Conservation (phyloP, 2,888 invertebrate species). For the Liposcelis brunnea region DNA sequence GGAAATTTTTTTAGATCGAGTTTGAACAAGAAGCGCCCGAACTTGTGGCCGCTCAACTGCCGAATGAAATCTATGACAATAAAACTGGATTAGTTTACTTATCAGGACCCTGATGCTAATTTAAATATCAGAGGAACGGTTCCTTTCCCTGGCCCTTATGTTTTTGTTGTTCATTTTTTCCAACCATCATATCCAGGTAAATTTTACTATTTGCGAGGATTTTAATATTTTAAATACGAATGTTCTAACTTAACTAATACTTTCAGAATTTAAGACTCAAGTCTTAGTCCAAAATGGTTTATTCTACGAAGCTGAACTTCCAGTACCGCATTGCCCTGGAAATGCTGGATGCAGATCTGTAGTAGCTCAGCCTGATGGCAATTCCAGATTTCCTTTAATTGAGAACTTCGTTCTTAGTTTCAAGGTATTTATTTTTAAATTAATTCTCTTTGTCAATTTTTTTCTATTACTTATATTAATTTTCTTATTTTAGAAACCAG, state of each 20-base stretch:
- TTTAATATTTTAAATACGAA: not conserved
- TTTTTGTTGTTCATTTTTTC: constrained; percentile 84
- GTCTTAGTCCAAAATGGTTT: constrained; percentile 49
- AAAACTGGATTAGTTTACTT: constrained; percentile 55
- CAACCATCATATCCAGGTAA: constrained; percentile 73
- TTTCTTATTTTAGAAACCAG: constrained; percentile 28
- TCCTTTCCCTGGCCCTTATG: constrained; percentile 57
- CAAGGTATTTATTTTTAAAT: constrained; percentile 49
- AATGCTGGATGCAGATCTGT: constrained; percentile 78
- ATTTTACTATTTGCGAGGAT: too few relatives aligned
- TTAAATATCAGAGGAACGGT: constrained; percentile 63
- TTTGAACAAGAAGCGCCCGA: constrained; percentile 49
- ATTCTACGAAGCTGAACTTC: constrained; percentile 53
- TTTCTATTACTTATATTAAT: constrained; percentile 6
- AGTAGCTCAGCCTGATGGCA: constrained; percentile 48
- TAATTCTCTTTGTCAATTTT: constrained; percentile 7
- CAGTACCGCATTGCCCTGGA: constrained; percentile 70
- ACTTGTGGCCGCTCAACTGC: constrained; percentile 36
- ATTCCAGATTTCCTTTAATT: constrained; percentile 48
- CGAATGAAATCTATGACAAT: constrained; percentile 45
- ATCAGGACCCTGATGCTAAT: constrained; percentile 38
- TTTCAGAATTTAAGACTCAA: constrained; percentile 40
- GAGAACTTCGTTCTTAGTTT: constrained; percentile 69
- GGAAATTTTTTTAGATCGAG: constrained; percentile 35
- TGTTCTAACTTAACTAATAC: not conserved